Conservation (phyloP, 2,113 vertebrate genomes). For the Cathartes aura region DNA sequence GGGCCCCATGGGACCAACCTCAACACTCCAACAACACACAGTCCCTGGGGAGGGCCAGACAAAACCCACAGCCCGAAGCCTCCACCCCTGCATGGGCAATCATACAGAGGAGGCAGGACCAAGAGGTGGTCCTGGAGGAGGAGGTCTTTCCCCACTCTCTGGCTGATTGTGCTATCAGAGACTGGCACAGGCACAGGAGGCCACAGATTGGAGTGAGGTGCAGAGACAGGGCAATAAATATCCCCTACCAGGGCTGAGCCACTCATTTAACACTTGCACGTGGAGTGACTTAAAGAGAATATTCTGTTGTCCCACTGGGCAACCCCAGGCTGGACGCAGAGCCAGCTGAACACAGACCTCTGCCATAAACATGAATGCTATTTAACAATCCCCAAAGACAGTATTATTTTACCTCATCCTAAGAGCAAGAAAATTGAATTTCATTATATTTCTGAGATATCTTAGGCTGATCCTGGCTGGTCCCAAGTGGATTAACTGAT, state of each 20-base stretch:
- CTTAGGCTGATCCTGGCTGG: background rate
- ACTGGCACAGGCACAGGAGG: background rate
- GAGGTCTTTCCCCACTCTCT: background rate
- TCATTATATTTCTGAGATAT: background rate
- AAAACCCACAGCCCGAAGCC: background rate
- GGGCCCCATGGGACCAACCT: background rate
- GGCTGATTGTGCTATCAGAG: background rate
- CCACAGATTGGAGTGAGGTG: accelerated
- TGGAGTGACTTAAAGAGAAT: background rate
- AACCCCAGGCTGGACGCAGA: background rate
- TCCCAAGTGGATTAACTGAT: background rate
- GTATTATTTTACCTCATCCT: background rate
- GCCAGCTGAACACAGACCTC: background rate
- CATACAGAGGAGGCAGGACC: background rate
- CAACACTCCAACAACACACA: background rate
- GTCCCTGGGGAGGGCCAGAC: accelerated
- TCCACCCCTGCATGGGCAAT: accelerated
- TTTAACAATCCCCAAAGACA: background rate
- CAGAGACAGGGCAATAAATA: background rate
- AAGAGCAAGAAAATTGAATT: background rate
- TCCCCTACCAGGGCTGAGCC: background rate
- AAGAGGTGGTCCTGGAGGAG: background rate
- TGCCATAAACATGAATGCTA: background rate
- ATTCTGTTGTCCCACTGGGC: background rate
- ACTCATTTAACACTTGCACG: background rate